Percentiles rank a stretch among this genome's conserved stretches.
Conservation (phyloP, 2,888 invertebrate species). For the Diachrysia chrysitis region DNA sequence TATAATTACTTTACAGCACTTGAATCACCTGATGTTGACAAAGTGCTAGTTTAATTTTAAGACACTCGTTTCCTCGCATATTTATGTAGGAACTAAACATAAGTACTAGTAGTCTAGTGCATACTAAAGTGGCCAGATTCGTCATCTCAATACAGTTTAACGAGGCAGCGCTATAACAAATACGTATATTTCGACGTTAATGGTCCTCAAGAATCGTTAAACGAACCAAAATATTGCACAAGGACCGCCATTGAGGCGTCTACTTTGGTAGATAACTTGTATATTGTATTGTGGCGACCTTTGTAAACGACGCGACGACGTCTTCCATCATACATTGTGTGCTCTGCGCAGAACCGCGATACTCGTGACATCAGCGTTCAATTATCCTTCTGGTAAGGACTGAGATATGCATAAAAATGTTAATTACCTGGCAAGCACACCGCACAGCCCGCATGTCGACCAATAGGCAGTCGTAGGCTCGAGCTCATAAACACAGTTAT, state of each 20-base stretch:
- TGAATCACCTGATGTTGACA: neutral
- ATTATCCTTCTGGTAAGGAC: constrained; percentile 3
- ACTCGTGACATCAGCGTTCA: constrained; percentile 5
- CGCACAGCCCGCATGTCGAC: neutral
- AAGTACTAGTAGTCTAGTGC: neutral
- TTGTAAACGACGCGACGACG: neutral
- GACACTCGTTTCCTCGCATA: neutral
- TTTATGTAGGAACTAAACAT: no score
- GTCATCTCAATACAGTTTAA: neutral
- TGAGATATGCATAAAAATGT: neutral
- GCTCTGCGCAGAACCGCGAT: neutral
- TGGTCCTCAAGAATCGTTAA: neutral
- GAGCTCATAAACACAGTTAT: neutral
- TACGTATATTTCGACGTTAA: neutral
- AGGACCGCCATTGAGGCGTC: neutral
- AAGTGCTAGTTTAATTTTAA: neutral
- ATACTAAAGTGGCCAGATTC: constrained; percentile 3
- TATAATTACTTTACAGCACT: neutral
- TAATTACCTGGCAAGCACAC: neutral
- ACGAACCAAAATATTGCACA: neutral
- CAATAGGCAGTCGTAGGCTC: neutral
- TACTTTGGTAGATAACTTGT: neutral
- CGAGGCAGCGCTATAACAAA: neutral
- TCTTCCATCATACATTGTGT: neutral
- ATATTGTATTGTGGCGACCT: neutral